Evolutionary conservation across 1,140 invertebrate genomes (phyloP).

Genomic region (Caenorhabditis brenneri): DNA sequence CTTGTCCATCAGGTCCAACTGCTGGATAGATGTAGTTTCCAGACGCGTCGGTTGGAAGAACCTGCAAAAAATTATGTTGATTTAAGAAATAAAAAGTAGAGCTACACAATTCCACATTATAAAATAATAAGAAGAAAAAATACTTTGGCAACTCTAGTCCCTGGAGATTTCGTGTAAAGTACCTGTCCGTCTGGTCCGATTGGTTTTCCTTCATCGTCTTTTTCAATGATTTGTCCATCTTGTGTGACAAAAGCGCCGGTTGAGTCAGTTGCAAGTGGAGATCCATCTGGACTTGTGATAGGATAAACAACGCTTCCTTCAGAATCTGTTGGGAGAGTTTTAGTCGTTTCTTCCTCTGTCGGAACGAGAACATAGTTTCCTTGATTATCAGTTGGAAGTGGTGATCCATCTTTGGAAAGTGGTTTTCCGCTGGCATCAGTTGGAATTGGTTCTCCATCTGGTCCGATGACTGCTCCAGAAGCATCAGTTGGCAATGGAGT

Average conservation of each 20-base stretch:
- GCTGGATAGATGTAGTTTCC: constrained; percentile 48
- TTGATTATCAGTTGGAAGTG: constrained; percentile 38
- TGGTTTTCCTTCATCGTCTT: constrained; percentile 37
- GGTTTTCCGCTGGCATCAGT: constrained; percentile 48
- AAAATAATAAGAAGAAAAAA: too few relatives aligned
- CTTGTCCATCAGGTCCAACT: constrained; percentile 51
- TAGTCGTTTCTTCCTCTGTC: too few relatives aligned
- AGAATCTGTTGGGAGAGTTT: too few relatives aligned
- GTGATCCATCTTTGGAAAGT: constrained; percentile 32
- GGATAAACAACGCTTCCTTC: constrained; percentile 30
- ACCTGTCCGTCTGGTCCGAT: constrained; percentile 49
- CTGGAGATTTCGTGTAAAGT: constrained; percentile 48
- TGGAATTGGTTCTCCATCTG: constrained; percentile 52
- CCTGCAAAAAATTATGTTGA: background rate
- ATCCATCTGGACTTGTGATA: constrained; percentile 19
- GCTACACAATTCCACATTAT: background rate
- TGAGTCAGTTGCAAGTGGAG: constrained; percentile 44
- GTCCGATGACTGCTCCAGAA: constrained; percentile 42
- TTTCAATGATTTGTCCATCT: constrained; percentile 30
- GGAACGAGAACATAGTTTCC: background rate
- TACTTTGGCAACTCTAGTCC: constrained; percentile 28
- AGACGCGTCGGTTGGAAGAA: constrained; percentile 36
- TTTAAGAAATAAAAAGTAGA: too few relatives aligned
- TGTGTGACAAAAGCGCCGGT: background rate
- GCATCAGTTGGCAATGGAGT: constrained; percentile 47